Evolutionary conservation across 2,888 invertebrate genomes (phyloP).

Genomic region (Eustalomyia histrio): DNA sequence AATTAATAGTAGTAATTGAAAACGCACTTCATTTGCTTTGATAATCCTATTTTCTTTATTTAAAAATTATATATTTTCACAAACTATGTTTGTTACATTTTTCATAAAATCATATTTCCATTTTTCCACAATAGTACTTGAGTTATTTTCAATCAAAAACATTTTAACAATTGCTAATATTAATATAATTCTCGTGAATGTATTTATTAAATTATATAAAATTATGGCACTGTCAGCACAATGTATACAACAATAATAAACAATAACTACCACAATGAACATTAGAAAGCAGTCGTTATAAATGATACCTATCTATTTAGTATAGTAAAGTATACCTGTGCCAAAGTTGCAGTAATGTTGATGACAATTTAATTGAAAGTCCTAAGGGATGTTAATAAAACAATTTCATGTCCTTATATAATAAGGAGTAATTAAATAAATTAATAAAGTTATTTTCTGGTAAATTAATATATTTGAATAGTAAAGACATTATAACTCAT

Average conservation of each 20-base stretch:
- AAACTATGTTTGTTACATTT: too few species aligned
- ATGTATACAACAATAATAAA: neutral
- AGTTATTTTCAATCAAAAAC: neutral
- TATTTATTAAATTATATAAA: conserved; percentile 33
- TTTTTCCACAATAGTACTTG: neutral
- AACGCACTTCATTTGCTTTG: too few species aligned
- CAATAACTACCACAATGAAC: conserved; percentile 21
- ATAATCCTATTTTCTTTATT: too few species aligned
- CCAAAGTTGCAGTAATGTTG: neutral
- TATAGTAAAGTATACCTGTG: too few species aligned
- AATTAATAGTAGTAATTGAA: too few species aligned
- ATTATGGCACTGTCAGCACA: conserved; percentile 19
- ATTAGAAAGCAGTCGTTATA: neutral
- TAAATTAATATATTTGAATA: too few species aligned
- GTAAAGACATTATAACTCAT: too few species aligned
- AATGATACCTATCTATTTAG: too few species aligned
- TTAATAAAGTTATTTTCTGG: too few species aligned
- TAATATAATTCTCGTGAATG: conserved; percentile 22
- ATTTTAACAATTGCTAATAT: conserved; percentile 9
- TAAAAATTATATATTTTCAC: too few species aligned
- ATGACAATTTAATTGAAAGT: neutral
- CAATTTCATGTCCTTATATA: neutral
- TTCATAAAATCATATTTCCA: neutral
- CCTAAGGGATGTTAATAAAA: neutral
- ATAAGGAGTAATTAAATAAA: too few species aligned